Evolutionary conservation across 2,113 vertebrate species (phyloP), one percentile per base, ranked within the genome.

Genomic region (Hystrix brachyura): DNA sequence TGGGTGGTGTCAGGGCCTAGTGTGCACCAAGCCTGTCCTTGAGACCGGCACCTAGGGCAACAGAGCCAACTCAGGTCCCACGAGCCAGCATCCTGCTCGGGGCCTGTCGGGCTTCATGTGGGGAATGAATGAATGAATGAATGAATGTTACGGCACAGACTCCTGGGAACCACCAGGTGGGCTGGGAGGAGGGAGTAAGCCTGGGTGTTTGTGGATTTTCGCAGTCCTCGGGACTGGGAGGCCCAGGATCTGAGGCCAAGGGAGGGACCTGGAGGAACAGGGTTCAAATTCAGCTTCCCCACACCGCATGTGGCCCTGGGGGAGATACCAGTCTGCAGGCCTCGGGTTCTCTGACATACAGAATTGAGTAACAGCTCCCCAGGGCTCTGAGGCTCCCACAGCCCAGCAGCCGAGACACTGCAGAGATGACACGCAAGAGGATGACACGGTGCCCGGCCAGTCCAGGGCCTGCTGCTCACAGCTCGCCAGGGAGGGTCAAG

Each of bases 171-270:
- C 7, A 7, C 62, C 8, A 43, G 43, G 5, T 25, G 51, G 11
- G 5, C n/a, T 12, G 48, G 34, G 21, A 43, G 9, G 43, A 48
- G 29, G 15, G 69, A 21, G 69, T 6, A 11, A 51, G 71, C 43
- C 17, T 0, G 53, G 15, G 19, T 3, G 23, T 5, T 2, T 38
- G 11, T 9, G 1, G 4, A 1, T 19, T 9, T 57, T 43, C 71
- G 4, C 38, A 0, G 0, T 17, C 12, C 55, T 19, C 8, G 4
- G 71, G 60, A 19, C 19, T 8, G 7, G 21, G 53, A 64, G 53
- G 46, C 67, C 81, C 10, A 23, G 43, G 51, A 53, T 12, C 14
- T 29, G 43, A 43, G 74, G 15, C 15, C 21, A 21, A 60, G 4
- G 23, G 32, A 57, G 27, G 21, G 23, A 38, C 48, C 46, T 18